Evolutionary conservation across 1,140 invertebrate genomes (phyloP), one percentile per base, ranked within the genome.

Genomic region (Halictus rubicundus): DNA sequence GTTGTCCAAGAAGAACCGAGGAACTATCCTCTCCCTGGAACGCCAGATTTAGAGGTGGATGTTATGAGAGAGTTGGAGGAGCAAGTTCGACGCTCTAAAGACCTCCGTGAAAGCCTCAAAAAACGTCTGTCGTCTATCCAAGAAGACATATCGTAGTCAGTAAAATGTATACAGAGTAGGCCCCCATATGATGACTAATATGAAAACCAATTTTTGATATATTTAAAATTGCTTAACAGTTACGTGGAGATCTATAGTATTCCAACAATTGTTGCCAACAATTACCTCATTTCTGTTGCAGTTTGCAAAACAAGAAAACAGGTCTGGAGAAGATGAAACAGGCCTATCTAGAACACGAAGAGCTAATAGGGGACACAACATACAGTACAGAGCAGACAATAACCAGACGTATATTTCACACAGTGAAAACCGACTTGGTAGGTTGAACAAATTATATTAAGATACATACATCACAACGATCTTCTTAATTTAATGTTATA

Each of bases 361-460:
- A 88, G 19, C 82, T 82, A 60, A 57, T 83, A 32, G 63, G 63
- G 7, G 52, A 57, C 49, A 77, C 59, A 37, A 89, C 87, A 1
- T 88, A 87, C 39, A 63, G 82, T 21, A 71, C 60, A 19, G 87
- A 90, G 83, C 21, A 80, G 9, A 8, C 7, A 1, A 39, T 74
- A 10, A 63, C 79, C 0, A 86, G 85, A 66, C 23, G 49, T 9
- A 61, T 90, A 21, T 92, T 92, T 78, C 10, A 59, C 8, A 2
- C 68, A 23, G 72, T 84, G 0, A 92, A 92, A 82, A 5, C 57
- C 0, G 90, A 91, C 82, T 87, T 91, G 78, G 92, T 92, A 86
- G 81, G 78, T 76, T 61, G 57, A 64, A 59, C 27, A 42, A 65
- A 64, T n/a, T 32, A n/a, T 32, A 32, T 32, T 32, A 32, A 63